Evolutionary conservation across 1,140 invertebrate genomes (phyloP), one percentile per base, ranked within the genome.

Genomic region (Drosophila insularis): DNA sequence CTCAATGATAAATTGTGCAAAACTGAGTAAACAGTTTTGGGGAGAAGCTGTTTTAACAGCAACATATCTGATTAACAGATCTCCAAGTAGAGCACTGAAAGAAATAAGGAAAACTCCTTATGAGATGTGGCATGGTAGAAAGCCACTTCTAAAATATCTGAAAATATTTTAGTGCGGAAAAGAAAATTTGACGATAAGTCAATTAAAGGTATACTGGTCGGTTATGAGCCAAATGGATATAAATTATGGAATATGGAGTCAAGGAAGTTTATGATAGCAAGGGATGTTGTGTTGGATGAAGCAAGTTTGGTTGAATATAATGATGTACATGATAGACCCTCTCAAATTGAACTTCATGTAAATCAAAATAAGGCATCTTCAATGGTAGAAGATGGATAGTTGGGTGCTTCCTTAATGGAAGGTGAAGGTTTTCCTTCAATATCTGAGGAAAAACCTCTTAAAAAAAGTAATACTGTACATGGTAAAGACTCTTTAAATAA

Each of bases 81-180:
- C 50, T 13, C 50, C 50, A 54, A 23, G 50, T 61, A 68, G 17
- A n/a, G 32, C 39, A n/a, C 14, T 40, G 32, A 4, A 17, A 40
- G 37, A 62, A n/a, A 14, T 40, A 40, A 39, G 55, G 59, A 59
- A 61, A 23, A 40, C 39, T 14, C 39, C n/a, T 39, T 62, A 17
- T 40, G 11, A 50, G 1, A 56, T 17, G 40, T 43, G 46, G 35
- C 31, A 37, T 3, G 10, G 32, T 55, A 23, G 4, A 23, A 23
- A 23, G 3, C 23, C 23, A 4, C 19, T 35, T 31, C 58, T 23
- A 27, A 43, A 46, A 37, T 58, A 27, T 27, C 56, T 43, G 6
- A 58, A 40, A 31, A 17, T 66, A 58, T 58, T 66, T 27, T n/a
- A n/a, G n/a, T n/a, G n/a, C n/a, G 40, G 21, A 23, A 23, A 23